A percentile compares a stretch with the other conserved stretches of the same genome.
These are phyloP conservation scores for Toxostoma redivivum DNA, from an alignment of 2,113 vertebrate genomes.

Conservation along the genomic window DNA sequence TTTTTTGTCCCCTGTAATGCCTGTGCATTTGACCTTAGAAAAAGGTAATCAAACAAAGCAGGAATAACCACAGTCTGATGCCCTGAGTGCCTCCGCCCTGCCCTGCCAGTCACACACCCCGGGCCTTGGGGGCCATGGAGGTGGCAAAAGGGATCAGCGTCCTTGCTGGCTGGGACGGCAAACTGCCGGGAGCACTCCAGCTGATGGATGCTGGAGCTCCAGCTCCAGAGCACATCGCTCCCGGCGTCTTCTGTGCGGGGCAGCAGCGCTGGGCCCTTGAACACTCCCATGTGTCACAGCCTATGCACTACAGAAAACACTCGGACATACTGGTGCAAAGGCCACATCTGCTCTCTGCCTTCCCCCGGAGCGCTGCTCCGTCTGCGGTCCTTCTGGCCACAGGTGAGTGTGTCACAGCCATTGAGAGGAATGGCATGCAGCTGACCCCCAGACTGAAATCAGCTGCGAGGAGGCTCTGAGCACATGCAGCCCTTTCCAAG, in stretches of 20 bases:
- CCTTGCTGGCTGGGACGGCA: neutral
- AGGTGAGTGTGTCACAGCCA: neutral
- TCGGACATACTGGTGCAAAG: neutral
- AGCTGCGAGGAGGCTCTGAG: neutral
- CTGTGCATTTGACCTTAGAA: neutral
- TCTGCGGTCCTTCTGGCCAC: neutral
- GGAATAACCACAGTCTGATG: neutral
- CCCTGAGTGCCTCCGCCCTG: neutral
- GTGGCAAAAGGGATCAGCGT: neutral
- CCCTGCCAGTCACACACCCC: neutral
- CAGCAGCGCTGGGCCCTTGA: neutral
- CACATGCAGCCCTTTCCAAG: neutral
- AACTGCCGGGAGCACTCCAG: neutral
- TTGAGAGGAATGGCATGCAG: fast-evolving
- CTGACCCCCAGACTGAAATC: neutral
- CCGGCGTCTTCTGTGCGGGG: neutral
- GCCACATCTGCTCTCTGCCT: neutral
- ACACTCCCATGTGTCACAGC: neutral
- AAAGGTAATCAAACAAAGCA: neutral
- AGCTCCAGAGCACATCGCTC: neutral
- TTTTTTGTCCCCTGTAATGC: neutral
- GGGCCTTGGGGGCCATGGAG: neutral
- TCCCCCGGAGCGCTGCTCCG: neutral
- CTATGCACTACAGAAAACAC: neutral
- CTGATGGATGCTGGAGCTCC: neutral